Evolutionary conservation across 2,888 invertebrate genomes (phyloP).

Genomic region (Ochlodes sylvanus): DNA sequence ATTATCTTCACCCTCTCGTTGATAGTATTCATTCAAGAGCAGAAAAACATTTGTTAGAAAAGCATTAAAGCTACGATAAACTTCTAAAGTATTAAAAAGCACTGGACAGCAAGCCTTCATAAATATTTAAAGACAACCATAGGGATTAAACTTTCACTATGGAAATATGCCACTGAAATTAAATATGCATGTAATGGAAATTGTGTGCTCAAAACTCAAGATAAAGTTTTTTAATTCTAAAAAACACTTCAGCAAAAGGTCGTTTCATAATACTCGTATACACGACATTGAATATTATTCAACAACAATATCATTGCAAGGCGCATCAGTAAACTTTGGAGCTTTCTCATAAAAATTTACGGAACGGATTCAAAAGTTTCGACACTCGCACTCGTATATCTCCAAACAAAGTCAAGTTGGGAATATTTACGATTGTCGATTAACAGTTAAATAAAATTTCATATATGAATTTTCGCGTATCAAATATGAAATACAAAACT

Average conservation of each 20-base stretch:
- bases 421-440: constrained; percentile 27
- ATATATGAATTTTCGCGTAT: neutral
- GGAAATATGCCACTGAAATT: constrained; percentile 57
- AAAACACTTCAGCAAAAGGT: constrained; percentile 39
- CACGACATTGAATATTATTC: constrained; percentile 1
- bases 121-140: constrained; percentile 76
- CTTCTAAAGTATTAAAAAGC: constrained; percentile 70
- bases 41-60: neutral
- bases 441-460: constrained; percentile 15
- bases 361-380: constrained; percentile 9
- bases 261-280: neutral
- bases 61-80: constrained; percentile 64
- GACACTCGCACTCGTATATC: constrained; percentile 12
- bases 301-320: neutral
- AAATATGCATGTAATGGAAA: constrained; percentile 60
- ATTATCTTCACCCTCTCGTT: constrained; percentile 7
- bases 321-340: constrained; percentile 5
- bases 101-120: constrained; percentile 66
- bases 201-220: constrained; percentile 42
- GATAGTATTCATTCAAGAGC: neutral
- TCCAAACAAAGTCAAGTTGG: constrained; percentile 20
- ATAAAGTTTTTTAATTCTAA: constrained; percentile 16
- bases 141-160: constrained; percentile 67
- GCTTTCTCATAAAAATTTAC: constrained; percentile 25
- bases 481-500: constrained; percentile 2